Conservation (phyloP, 1,140 invertebrate species). For the Plutomurus gul region DNA sequence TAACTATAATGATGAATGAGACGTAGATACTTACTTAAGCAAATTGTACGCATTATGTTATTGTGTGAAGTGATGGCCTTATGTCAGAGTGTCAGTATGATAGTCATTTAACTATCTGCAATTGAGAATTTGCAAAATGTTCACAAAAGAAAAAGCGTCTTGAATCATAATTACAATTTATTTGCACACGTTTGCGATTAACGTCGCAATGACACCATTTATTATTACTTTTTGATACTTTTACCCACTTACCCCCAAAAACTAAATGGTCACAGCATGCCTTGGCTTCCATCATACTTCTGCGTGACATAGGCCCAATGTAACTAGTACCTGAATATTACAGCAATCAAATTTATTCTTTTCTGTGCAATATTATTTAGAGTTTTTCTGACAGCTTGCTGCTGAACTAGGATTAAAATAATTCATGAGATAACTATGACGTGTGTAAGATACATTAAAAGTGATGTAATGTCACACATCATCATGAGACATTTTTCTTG, state of each 20-base stretch:
- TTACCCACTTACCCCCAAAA: neutral
- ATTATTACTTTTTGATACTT: neutral
- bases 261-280: neutral
- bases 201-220: neutral
- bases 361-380: no score
- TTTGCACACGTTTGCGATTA: neutral
- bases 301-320: no score
- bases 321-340: no score
- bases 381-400: no score
- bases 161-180: neutral
- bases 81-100: neutral
- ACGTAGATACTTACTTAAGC: no score
- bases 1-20: no score
- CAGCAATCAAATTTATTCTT: no score
- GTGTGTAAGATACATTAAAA: no score
- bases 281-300: neutral
- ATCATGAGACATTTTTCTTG: neutral
- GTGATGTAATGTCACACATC: slow-evolving; percentile 12
- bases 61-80: neutral
- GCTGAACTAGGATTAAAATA: no score
- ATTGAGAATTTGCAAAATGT: neutral
- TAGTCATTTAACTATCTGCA: neutral
- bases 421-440: no score
- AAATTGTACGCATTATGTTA: no score
- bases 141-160: neutral